Evolutionary conservation across 1,140 invertebrate genomes (phyloP), one percentile per base, ranked within the genome.

Genomic region (Trichonephila inaurata): DNA sequence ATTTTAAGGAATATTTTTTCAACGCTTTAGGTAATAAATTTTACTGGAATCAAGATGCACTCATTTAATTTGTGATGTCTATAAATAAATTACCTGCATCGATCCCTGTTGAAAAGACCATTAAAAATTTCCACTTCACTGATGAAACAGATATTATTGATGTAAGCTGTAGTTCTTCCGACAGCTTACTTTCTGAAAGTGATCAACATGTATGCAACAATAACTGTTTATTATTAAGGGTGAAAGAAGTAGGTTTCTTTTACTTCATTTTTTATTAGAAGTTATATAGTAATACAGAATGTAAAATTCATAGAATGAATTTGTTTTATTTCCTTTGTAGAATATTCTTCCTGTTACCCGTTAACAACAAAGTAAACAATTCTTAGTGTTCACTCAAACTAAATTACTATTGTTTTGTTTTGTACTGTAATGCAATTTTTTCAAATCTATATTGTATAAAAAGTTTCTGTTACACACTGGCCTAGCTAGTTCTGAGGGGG

Each of bases 111-210:
- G n/a, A 33, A 64, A 10, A 89, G 21, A 12, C 66, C 19, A 19
- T 60, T 60, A 86, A 87, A 87, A 77, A 19, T 40, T 92, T 92
- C 21, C 91, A 92, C 60, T 92, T 92, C 18, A 92, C 91, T 16
- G 83, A 92, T 92, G 91, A 92, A 92, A 82, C 83, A 21, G 91
- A 87, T 77, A 86, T 92, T 60, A 92, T 92, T n/a, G 64, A 86
- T 24, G 16, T 92, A 77, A 92, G 91, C n/a, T 92, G 91, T n/a
- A 92, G 91, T 87, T 92, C 91, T 21, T 92, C 91, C 0, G 91
- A 92, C 33, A 92, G 91, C 72, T 87, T 92, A 40, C 83, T 83
- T 19, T 86, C 82, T 10, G 91, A 72, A 87, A 72, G 28, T 60
- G 91, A 92, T 12, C 21, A 60, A 61, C 91, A 92, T 87, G 24